Percentiles rank a stretch among this genome's conserved stretches.
Conservation (phyloP, 2,797 vertebrate genomes). For the Pempheris klunzingeri region DNA sequence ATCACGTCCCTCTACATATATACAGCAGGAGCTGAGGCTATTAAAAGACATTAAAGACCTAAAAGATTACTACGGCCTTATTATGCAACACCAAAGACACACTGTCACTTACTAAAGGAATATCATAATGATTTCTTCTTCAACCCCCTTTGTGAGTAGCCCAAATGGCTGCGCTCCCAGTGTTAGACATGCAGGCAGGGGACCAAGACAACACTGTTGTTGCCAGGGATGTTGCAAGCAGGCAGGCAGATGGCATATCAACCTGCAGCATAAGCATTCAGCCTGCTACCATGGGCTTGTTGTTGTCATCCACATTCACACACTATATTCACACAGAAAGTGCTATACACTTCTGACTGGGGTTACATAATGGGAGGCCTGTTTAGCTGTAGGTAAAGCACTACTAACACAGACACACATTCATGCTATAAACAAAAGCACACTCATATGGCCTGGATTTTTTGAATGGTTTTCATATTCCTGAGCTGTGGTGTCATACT, state of each 20-base stretch:
- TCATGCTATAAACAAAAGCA: not conserved
- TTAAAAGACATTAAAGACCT: not conserved
- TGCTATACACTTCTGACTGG: slow-evolving; percentile 16
- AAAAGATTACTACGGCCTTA: not conserved
- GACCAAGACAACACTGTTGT: slow-evolving; percentile 71
- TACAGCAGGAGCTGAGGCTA: not conserved
- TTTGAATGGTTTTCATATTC: not conserved
- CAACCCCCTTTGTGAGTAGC: slow-evolving; percentile 30
- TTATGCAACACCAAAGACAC: slow-evolving; percentile 15
- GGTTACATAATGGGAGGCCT: slow-evolving; percentile 46
- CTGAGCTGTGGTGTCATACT: not conserved
- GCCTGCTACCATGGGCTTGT: slow-evolving; percentile 29
- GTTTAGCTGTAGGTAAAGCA: slow-evolving; percentile 18
- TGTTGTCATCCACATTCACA: slow-evolving; percentile 46
- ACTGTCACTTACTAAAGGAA: slow-evolving; percentile 13
- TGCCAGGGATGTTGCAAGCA: slow-evolving; percentile 67
- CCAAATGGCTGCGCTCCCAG: slow-evolving; percentile 67
- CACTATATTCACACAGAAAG: slow-evolving; percentile 29
- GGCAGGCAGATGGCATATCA: slow-evolving; percentile 33
- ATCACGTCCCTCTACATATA: not conserved
- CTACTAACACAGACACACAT: not conserved
- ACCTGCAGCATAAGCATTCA: slow-evolving; percentile 54
- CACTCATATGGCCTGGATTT: not conserved
- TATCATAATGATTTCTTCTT: slow-evolving; percentile 45
- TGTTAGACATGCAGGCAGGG: slow-evolving; percentile 57